A percentile compares a stretch with the other conserved stretches of the same genome.
These are phyloP conservation scores for Drosophila pseudotakahashii DNA, from an alignment of 2,888 invertebrate species.

Conservation along the genomic window DNA sequence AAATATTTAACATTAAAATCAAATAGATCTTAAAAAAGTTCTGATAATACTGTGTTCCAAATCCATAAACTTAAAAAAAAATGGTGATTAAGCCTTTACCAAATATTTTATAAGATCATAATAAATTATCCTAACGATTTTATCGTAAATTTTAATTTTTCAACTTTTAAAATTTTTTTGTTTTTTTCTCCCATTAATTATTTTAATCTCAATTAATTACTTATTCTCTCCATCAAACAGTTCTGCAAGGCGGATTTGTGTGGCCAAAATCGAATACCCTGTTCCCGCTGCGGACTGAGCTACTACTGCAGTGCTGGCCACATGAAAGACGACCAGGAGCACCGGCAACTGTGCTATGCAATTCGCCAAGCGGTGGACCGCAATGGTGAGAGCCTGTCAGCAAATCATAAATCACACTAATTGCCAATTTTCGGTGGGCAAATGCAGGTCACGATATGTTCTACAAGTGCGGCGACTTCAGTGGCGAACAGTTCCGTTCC, in stretches of 20 bases:
- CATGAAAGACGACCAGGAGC: conserved; percentile 86
- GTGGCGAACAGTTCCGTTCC: conserved; percentile 87
- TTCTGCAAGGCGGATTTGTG: conserved; percentile 80
- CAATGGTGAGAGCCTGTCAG: conserved; percentile 84
- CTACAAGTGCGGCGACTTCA: conserved; percentile 83
- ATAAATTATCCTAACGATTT: too few relatives aligned
- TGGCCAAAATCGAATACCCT: conserved; percentile 68
- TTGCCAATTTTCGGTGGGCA: conserved; percentile 25
- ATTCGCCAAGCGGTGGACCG: conserved; percentile 86
- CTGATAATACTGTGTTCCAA: too few relatives aligned
- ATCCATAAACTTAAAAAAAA: too few relatives aligned
- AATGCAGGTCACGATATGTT: conserved; percentile 86
- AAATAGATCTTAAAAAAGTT: too few relatives aligned
- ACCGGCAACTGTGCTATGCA: conserved; percentile 87
- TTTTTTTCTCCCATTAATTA: background rate
- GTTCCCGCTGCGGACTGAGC: conserved; percentile 86
- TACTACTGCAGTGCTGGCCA: conserved; percentile 88
- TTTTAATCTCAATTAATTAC: background rate
- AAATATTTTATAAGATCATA: too few relatives aligned
- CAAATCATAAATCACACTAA: conserved; percentile 35
- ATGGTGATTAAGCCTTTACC: too few relatives aligned
- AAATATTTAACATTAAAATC: too few relatives aligned
- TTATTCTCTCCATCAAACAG: conserved; percentile 44
- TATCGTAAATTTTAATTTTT: too few relatives aligned
- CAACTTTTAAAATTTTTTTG: too few relatives aligned